These are phyloP conservation scores for Morone chrysops DNA, from an alignment of 2,113 vertebrate genomes.

Conservation along the genomic window DNA sequence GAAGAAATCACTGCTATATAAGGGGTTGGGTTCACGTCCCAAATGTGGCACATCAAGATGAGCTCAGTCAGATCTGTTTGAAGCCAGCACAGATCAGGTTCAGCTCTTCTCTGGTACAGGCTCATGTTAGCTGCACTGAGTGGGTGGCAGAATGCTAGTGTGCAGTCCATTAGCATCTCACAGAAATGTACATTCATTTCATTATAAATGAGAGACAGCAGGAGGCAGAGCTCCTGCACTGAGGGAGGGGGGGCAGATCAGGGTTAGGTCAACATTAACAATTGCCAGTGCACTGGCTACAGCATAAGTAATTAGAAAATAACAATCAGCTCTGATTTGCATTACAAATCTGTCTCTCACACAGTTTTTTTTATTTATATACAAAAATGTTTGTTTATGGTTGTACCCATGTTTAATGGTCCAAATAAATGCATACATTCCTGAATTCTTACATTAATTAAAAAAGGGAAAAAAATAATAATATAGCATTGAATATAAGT, in stretches of 20 bases:
- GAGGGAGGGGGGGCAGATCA: neutral
- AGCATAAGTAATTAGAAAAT: too few relatives aligned
- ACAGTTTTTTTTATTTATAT: too few relatives aligned
- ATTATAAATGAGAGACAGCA: neutral
- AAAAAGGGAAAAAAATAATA: too few relatives aligned
- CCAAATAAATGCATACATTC: too few relatives aligned
- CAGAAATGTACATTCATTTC: neutral
- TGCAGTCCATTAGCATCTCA: constrained; percentile 6
- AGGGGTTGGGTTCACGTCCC: neutral
- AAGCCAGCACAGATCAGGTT: neutral
- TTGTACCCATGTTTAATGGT: too few relatives aligned
- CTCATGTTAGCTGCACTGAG: neutral
- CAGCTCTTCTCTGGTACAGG: neutral
- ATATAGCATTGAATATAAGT: too few relatives aligned
- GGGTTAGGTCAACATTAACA: neutral
- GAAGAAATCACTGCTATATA: neutral
- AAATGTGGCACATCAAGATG: neutral
- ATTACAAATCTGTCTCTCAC: neutral
- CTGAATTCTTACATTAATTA: too few relatives aligned
- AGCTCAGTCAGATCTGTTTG: neutral
- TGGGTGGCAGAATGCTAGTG: neutral
- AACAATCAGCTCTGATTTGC: neutral
- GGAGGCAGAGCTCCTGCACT: neutral
- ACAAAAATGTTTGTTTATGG: too few relatives aligned
- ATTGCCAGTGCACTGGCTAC: neutral